These are phyloP conservation scores for Caenorhabditis remanei DNA, from an alignment of 1,140 invertebrate genomes.

Conservation along the genomic window DNA sequence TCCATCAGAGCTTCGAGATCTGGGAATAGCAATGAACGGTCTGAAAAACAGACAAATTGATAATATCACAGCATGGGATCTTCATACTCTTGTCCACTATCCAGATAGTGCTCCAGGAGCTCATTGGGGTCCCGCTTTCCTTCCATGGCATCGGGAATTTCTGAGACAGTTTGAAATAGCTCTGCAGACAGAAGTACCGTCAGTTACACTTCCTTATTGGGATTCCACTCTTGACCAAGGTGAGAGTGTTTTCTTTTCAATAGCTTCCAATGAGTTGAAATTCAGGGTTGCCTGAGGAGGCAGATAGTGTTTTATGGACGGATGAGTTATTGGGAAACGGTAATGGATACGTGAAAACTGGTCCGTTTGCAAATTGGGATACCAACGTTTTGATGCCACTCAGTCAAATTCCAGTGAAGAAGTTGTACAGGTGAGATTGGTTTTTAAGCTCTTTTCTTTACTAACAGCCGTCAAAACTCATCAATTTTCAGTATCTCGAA, in stretches of 20 bases:
- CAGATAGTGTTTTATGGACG: conserved; percentile 76
- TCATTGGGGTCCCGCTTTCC: conserved; percentile 75
- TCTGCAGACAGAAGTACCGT: conserved; percentile 73
- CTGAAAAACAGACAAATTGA: conserved; percentile 74
- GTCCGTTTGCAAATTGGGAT: conserved; percentile 76
- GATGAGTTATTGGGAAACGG: conserved; percentile 78
- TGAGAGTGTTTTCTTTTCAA: background rate
- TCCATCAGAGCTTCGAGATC: conserved; percentile 69
- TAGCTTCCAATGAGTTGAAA: background rate
- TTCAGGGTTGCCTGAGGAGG: conserved; percentile 75
- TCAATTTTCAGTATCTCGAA: no score
- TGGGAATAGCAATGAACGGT: conserved; percentile 74
- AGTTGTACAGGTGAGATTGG: conserved; percentile 71
- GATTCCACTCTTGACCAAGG: conserved; percentile 78
- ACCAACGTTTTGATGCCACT: conserved; percentile 77
- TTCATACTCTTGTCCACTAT: conserved; percentile 77
- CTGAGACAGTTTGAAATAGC: conserved; percentile 75
- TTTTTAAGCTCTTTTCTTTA: background rate
- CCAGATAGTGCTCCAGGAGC: conserved; percentile 76
- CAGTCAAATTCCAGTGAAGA: conserved; percentile 77
- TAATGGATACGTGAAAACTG: conserved; percentile 78
- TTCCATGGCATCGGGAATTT: conserved; percentile 77
- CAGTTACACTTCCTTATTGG: conserved; percentile 76
- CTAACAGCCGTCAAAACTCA: no score
- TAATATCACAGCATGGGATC: conserved; percentile 76